These are phyloP conservation scores for Megaleporinus macrocephalus DNA, from an alignment of 2,113 vertebrate species.

Conservation along the genomic window DNA sequence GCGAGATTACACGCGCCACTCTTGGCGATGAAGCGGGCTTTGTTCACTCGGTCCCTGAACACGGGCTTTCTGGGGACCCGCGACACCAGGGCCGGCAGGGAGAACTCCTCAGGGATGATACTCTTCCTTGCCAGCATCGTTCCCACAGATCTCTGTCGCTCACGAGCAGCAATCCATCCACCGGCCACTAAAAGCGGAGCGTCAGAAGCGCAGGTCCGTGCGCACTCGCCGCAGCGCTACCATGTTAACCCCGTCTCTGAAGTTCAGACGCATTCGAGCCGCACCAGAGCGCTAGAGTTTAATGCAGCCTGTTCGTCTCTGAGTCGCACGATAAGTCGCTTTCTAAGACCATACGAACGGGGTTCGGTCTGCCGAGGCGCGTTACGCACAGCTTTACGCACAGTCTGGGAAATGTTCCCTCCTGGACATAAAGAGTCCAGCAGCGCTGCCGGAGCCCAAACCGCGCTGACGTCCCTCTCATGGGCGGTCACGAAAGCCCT, in stretches of 20 bases:
- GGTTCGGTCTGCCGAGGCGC: not conserved
- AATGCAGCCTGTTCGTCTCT: not conserved
- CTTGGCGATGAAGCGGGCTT: slow-evolving; percentile 97
- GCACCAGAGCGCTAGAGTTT: not conserved
- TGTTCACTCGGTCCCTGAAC: slow-evolving; percentile 88
- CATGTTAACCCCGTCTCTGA: not conserved
- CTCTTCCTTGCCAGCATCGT: slow-evolving; percentile 95
- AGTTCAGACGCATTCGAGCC: not conserved
- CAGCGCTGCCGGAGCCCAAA: slow-evolving; percentile 12
- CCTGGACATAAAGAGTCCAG: slow-evolving; percentile 20
- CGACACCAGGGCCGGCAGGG: slow-evolving; percentile 88
- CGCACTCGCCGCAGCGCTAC: not conserved
- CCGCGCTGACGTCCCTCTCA: slow-evolving; percentile 44
- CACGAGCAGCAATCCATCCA: not conserved
- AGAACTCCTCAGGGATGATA: slow-evolving; percentile 98
- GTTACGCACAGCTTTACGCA: not conserved
- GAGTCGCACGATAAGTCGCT: not conserved
- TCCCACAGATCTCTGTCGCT: not conserved
- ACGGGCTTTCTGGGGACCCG: slow-evolving; percentile 92
- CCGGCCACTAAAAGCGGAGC: not conserved
- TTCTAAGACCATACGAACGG: not conserved
- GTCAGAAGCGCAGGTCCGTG: not conserved
- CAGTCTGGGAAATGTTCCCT: slow-evolving; percentile 28
- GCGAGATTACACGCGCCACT: slow-evolving; percentile 97
- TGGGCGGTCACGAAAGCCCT: slow-evolving; percentile 48